Evolutionary conservation across 2,888 invertebrate genomes (phyloP).

Genomic region (Agelastica alni): DNA sequence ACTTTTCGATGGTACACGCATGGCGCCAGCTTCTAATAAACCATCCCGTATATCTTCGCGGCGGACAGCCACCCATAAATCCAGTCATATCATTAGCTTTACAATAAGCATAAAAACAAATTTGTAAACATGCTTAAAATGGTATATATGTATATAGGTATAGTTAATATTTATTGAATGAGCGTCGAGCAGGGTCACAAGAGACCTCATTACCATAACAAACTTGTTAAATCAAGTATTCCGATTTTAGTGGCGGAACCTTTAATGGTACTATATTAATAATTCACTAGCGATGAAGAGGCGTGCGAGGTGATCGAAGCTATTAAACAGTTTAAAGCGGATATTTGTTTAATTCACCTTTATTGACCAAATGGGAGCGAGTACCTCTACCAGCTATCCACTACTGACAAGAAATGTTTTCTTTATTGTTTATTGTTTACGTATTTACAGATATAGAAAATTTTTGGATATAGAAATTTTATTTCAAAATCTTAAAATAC

Average conservation of each 20-base stretch:
- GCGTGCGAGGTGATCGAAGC: too few species aligned
- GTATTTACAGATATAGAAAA: too few species aligned
- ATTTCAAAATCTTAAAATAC: too few species aligned
- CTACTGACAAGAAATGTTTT: too few species aligned
- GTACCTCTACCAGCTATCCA: too few species aligned
- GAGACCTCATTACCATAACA: conserved; percentile 42
- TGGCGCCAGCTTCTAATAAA: not conserved
- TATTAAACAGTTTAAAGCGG: too few species aligned
- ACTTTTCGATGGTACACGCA: not conserved
- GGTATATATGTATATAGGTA: too few species aligned
- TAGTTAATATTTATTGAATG: conserved; percentile 41
- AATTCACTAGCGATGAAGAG: too few species aligned
- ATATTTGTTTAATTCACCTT: too few species aligned
- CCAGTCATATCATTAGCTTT: conserved; percentile 47
- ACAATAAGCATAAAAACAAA: conserved; percentile 49
- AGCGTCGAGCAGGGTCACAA: conserved; percentile 36
- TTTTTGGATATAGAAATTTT: too few species aligned
- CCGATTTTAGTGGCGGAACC: not conserved
- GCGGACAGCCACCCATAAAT: conserved; percentile 43
- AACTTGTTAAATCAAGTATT: conserved; percentile 32
- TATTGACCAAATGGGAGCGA: too few species aligned
- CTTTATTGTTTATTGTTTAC: too few species aligned
- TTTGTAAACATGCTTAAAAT: conserved; percentile 47
- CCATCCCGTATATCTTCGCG: conserved; percentile 39
- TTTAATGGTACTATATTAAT: not conserved